Conservation (phyloP, 1,140 invertebrate species). For the Pseudomyrmex cubaensis region DNA sequence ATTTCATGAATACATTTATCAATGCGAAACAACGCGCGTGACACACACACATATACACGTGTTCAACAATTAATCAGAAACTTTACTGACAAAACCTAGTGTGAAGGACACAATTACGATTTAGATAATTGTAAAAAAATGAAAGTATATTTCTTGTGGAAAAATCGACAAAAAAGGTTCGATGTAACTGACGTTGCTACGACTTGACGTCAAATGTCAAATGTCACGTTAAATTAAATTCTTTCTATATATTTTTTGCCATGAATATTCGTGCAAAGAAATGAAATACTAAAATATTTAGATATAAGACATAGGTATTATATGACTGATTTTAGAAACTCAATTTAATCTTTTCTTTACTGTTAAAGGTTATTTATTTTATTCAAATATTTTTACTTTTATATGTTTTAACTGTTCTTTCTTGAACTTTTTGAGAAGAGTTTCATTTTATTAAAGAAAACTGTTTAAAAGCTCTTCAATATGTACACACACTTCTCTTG, state of each 20-base stretch:
- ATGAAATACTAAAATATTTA: conserved; percentile 8
- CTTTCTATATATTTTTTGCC: conserved; percentile 10
- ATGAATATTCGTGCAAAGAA: conserved; percentile 14
- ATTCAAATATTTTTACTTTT: background rate
- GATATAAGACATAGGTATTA: background rate
- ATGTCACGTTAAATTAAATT: conserved; percentile 53
- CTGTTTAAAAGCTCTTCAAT: background rate
- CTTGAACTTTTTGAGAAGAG: too few relatives aligned
- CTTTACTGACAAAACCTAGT: background rate
- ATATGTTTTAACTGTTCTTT: too few relatives aligned
- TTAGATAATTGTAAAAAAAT: conserved; percentile 10
- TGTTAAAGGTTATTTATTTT: background rate
- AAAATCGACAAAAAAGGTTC: conserved; percentile 25
- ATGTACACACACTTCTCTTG: background rate
- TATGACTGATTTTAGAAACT: too few relatives aligned
- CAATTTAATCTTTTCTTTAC: too few relatives aligned
- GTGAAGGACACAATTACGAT: conserved; percentile 1
- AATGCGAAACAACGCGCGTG: background rate
- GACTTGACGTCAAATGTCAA: conserved; percentile 54
- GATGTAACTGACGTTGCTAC: conserved; percentile 26
- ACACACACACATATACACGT: background rate
- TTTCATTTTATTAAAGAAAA: too few relatives aligned
- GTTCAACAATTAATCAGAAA: conserved; percentile 3
- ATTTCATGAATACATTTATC: conserved; percentile 7
- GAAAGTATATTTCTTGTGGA: background rate